Conservation (phyloP, 2,113 vertebrate species). For the Corynorhinus townsendii region DNA sequence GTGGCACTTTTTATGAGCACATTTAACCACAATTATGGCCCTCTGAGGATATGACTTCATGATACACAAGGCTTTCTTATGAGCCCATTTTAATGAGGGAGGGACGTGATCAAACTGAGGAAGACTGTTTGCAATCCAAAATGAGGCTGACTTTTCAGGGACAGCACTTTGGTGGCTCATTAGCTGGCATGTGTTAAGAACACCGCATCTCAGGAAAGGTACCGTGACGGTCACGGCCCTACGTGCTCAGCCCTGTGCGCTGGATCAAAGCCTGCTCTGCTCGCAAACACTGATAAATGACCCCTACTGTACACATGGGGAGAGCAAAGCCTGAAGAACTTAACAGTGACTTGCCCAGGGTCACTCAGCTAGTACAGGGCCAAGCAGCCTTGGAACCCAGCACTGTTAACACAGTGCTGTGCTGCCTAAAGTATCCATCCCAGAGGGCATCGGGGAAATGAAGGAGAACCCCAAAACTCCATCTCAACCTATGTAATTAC, state of each 20-base stretch:
- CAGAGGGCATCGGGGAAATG: background rate
- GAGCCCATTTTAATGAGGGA: background rate
- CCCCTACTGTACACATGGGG: background rate
- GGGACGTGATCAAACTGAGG: accelerated
- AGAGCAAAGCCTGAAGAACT: background rate
- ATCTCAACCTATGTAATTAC: no score
- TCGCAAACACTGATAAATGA: background rate
- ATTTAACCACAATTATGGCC: background rate
- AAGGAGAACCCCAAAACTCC: background rate
- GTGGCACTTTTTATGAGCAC: accelerated
- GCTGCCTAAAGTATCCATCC: background rate
- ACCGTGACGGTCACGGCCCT: background rate
- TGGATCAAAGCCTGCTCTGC: background rate
- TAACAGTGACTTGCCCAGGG: background rate
- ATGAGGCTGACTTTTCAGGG: background rate
- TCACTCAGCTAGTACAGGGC: background rate
- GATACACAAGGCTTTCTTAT: background rate
- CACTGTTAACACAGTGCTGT: background rate
- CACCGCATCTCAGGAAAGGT: accelerated
- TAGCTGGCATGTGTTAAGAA: background rate
- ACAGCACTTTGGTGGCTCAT: background rate
- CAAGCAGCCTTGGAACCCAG: background rate
- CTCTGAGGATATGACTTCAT: background rate
- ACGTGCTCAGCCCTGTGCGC: accelerated
- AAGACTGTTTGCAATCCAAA: background rate